Base-by-base conservation (phyloP, 2,888 invertebrate genomes). In the Brachylomia viminalis region DNA sequence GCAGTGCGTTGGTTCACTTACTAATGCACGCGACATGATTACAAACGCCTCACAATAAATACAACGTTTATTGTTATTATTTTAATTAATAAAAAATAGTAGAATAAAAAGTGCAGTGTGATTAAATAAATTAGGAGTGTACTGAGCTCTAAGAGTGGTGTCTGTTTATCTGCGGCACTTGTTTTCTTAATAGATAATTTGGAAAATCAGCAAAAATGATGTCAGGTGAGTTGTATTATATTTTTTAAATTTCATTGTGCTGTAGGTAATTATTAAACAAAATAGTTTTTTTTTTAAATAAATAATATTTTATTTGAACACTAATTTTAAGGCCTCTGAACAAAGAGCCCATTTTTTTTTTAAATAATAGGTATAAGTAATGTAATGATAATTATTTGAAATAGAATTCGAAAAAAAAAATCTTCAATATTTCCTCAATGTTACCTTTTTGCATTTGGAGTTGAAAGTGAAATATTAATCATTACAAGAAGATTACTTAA, bases 211-310 rank as follows among this genome's bases (percentile, higher is more conserved):
- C 8, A 8, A 90, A 83, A 82, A 92, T 92, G 92, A 91, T 92
- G 62, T 92, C 92, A 88, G 74, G 92, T 92, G 80, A 91, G 92
- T 91, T 49, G 2, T 38, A 33, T 10, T 27, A 17, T 42, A 8
- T 58, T 15, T 30, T 45, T 47, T 13, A 10, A 49, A 33, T 7
- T 33, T 7, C 0, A 30, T 23, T 30, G 23, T 49, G 6, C 0
- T 42, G 1, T n/a, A n/a, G n/a, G n/a, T n/a, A n/a, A n/a, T n/a
- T n/a, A n/a, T n/a, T n/a, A n/a, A n/a, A n/a, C n/a, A n/a, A n/a
- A n/a, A n/a, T n/a, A n/a, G n/a, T n/a, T n/a, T n/a, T n/a, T n/a
- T n/a, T n/a, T n/a, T n/a, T n/a, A n/a, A n/a, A n/a, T n/a, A n/a
- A n/a, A n/a, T n/a, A n/a, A n/a, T n/a, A n/a, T n/a, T n/a, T n/a